Evolutionary conservation across 2,113 vertebrate species (phyloP).

Genomic region (Leptodactylus fuscus): DNA sequence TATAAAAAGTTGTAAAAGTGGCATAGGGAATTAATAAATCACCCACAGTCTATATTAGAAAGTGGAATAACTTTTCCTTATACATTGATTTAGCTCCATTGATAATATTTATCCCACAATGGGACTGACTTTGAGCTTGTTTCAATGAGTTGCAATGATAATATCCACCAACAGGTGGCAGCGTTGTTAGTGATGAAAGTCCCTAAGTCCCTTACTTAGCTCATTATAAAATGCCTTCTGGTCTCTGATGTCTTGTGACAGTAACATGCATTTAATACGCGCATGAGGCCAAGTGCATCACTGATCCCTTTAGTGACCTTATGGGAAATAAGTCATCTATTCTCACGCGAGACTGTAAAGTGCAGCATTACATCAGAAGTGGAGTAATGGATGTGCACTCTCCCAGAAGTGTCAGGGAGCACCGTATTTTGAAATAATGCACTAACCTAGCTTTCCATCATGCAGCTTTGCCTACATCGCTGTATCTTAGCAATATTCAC

Average conservation of each 20-base stretch:
- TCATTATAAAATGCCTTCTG: conserved; percentile 10
- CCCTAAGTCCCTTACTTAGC: conserved; percentile 25
- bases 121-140: background rate
- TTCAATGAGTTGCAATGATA: background rate
- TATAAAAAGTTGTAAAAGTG: too few species aligned
- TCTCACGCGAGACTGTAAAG: background rate
- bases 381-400: background rate
- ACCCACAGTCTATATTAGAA: background rate
- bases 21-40: too few species aligned
- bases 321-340: background rate
- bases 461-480: background rate
- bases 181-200: background rate
- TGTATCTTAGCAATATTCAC: background rate
- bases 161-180: conserved; percentile 1
- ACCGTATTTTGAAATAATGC: background rate
- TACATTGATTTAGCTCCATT: background rate
- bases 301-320: conserved; percentile 26
- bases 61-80: background rate
- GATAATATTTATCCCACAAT: too few species aligned
- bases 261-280: conserved; percentile 27
- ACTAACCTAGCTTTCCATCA: background rate
- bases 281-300: background rate
- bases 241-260: conserved; percentile 32
- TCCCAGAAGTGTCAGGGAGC: background rate
- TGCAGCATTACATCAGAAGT: background rate